Conservation (phyloP, 2,888 invertebrate species). For the Himalopsyche tibetana region DNA sequence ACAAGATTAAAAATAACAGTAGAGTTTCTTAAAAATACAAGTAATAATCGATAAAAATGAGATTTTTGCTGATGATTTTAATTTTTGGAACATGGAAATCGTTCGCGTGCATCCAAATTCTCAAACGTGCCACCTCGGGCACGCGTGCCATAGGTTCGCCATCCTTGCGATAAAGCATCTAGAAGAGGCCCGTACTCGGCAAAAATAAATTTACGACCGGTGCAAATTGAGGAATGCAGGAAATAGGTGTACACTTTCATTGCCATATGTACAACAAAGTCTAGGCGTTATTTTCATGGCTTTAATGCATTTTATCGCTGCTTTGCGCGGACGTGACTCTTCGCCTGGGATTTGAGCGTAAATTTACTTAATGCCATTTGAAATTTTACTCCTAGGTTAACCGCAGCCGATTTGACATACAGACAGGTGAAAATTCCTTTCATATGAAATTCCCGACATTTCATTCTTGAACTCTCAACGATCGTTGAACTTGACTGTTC, state of each 20-base stretch:
- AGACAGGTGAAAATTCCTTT: conserved; percentile 8
- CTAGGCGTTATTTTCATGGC: conserved; percentile 19
- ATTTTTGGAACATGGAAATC: too few species aligned
- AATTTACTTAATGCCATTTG: conserved; percentile 19
- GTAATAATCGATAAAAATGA: too few species aligned
- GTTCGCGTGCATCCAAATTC: too few species aligned
- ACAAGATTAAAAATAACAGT: too few species aligned
- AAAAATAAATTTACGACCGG: conserved; percentile 7
- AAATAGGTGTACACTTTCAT: background rate
- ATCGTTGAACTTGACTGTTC: conserved; percentile 13
- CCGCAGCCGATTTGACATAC: background rate
- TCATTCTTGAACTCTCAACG: conserved; percentile 18
- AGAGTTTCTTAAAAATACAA: too few species aligned
- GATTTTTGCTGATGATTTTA: too few species aligned
- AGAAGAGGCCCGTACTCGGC: background rate
- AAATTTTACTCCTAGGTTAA: conserved; percentile 27
- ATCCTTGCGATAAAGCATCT: too few species aligned
- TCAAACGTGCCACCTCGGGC: too few species aligned
- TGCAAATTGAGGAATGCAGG: conserved; percentile 27
- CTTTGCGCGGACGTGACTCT: conserved; percentile 7
- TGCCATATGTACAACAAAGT: background rate
- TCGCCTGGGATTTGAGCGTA: background rate
- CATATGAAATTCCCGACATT: conserved; percentile 8
- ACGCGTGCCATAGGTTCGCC: too few species aligned
- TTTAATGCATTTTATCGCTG: conserved; percentile 35